A percentile compares a stretch with the other conserved stretches of the same genome.
Conservation (phyloP, 53 echinoderm and acorn worm species). For the Crossaster papposus region DNA sequence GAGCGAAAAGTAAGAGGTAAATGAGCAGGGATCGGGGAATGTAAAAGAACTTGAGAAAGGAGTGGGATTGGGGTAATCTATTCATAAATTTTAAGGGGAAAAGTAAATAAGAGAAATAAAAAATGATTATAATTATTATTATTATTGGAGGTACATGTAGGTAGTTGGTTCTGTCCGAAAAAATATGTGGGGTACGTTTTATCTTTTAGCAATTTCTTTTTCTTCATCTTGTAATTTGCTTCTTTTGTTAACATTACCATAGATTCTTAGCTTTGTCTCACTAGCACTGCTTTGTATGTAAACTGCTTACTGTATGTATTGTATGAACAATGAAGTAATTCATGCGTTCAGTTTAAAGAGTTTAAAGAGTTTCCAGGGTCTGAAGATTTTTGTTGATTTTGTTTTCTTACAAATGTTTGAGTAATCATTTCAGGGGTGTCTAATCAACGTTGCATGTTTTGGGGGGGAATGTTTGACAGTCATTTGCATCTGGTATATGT, state of each 20-base stretch:
- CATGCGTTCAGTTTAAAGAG: slow-evolving; percentile 32
- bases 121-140: slow-evolving; percentile 60
- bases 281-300: slow-evolving; percentile 62
- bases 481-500: slow-evolving; percentile 17
- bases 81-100: slow-evolving; percentile 53
- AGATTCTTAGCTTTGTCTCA: slow-evolving; percentile 54
- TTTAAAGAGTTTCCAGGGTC: neutral
- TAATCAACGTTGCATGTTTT: neutral
- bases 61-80: slow-evolving; percentile 49
- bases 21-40: neutral
- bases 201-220: slow-evolving; percentile 54
- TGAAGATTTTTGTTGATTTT: neutral
- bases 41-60: neutral
- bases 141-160: slow-evolving; percentile 64
- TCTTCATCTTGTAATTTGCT: slow-evolving; percentile 42
- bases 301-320: slow-evolving; percentile 59
- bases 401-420: neutral
- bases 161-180: slow-evolving; percentile 59
- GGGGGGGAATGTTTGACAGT: neutral
- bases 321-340: slow-evolving; percentile 55
- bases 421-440: neutral
- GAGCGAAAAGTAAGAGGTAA: slow-evolving; percentile 47
- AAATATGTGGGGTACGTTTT: slow-evolving; percentile 58
- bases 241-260: slow-evolving; percentile 53
- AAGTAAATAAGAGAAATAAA: slow-evolving; percentile 65